Base-by-base conservation (phyloP, 2,797 vertebrate species). In the Eutrigla gurnardus region DNA sequence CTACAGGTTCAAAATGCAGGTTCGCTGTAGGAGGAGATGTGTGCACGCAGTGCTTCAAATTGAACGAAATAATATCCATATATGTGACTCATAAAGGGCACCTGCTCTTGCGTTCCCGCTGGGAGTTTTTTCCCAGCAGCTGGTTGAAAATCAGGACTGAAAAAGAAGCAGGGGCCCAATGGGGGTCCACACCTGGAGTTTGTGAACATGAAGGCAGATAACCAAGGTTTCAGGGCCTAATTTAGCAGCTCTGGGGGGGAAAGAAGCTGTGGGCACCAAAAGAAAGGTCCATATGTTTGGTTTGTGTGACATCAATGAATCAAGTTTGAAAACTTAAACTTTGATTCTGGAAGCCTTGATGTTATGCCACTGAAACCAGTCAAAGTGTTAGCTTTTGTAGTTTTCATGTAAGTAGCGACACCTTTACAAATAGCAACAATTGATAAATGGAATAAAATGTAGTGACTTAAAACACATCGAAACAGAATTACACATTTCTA, bases 121-220 rank as follows among this genome's bases (percentile, higher is more conserved):
- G 86, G 1, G 74, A 70, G 70, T 64, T 72, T 88, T 87, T 88
- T 89, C 84, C 71, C 70, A 78, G 84, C 79, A 74, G 86, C 74
- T 50, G 73, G 77, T 77, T 70, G 75, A 85, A 82, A 76, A 90
- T 88, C 76, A 85, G 68, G 57, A 45, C 77, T 80, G 74, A 83
- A 88, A 81, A 76, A 5, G 43, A 73, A 78, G 75, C 60, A 55
- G 62, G 57, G 35, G 45, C 77, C 46, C 73, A 58, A 80, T 45
- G 42, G 88, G 88, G 73, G 43, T 81, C 74, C 73, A 88, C 85
- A 91, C 89, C 78, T 91, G 88, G 78, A 85, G 85, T 70, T 63
- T 80, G 53, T 1, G 58, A 72, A 75, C 78, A 83, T 62, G 53
- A 75, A 81, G 57, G 37, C 52, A 25, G n/a, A 81, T 50, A 72